These are phyloP conservation scores for Alexandromys fortis DNA, from an alignment of 2,113 vertebrate genomes.

Conservation along the genomic window DNA sequence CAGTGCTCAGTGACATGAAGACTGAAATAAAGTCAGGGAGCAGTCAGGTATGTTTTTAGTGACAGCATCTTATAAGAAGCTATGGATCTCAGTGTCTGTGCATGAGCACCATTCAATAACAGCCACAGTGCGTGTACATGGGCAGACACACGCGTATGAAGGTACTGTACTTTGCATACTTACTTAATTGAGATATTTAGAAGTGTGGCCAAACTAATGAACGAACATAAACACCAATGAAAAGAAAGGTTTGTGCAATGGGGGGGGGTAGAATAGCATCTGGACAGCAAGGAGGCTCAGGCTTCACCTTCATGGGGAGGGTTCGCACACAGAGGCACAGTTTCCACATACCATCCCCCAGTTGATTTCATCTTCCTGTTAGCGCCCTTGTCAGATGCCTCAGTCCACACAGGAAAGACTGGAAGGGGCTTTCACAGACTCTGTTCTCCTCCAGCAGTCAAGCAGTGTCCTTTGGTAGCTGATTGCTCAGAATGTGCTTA, in stretches of 20 bases:
- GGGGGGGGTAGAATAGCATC: not conserved
- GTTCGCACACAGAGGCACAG: not conserved
- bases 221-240: not conserved
- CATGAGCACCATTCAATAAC: fast-evolving
- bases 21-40: conserved; percentile 50
- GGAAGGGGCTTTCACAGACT: not conserved
- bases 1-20: conserved; percentile 42
- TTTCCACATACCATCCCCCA: not conserved
- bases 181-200: not conserved
- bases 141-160: not conserved
- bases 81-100: not conserved
- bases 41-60: not conserved
- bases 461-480: not conserved
- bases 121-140: not conserved
- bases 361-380: not conserved
- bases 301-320: not conserved
- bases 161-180: not conserved
- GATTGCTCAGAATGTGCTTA: not conserved
- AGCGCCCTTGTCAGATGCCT: not conserved
- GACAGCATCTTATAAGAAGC: not conserved
- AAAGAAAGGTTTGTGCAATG: not conserved
- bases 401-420: not conserved
- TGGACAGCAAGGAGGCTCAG: not conserved
- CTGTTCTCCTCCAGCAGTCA: not conserved
- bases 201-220: not conserved